These are phyloP conservation scores for Cynoglossus semilaevis DNA, from an alignment of 2,113 vertebrate species.

Conservation along the genomic window DNA sequence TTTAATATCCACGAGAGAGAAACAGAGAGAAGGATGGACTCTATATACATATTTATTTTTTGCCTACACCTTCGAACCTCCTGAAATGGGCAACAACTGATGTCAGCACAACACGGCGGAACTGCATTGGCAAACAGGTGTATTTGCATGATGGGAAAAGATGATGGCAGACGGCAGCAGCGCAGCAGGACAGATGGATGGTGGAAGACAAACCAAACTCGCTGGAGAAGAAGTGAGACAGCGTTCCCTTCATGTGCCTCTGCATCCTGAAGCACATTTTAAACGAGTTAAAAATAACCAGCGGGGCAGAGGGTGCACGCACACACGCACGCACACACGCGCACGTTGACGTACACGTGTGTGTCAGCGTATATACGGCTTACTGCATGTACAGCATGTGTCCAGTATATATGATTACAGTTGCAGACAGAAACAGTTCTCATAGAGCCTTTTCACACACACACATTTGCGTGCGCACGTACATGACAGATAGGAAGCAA, in stretches of 20 bases:
- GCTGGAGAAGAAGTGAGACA: slow-evolving; percentile 42
- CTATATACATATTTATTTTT: too few relatives aligned
- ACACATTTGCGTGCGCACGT: slow-evolving; percentile 22
- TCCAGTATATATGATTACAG: background rate
- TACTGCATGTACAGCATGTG: background rate
- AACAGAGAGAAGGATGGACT: too few relatives aligned
- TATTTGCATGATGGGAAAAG: slow-evolving; percentile 35
- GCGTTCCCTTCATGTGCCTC: slow-evolving; percentile 44
- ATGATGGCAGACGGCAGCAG: slow-evolving; percentile 4
- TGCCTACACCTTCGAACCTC: too few relatives aligned
- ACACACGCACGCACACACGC: slow-evolving; percentile 2
- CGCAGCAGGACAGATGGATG: slow-evolving; percentile 12
- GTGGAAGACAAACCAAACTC: slow-evolving; percentile 18
- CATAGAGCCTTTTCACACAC: slow-evolving; percentile 1
- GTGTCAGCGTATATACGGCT: slow-evolving; percentile 29
- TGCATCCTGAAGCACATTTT: slow-evolving; percentile 59
- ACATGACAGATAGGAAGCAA: slow-evolving; percentile 24
- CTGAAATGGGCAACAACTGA: too few relatives aligned
- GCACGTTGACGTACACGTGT: slow-evolving; percentile 5
- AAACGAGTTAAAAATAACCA: slow-evolving; percentile 57
- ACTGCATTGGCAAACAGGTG: background rate
- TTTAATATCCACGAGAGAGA: too few relatives aligned
- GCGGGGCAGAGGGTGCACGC: background rate
- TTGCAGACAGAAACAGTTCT: background rate
- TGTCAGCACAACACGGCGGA: background rate